phyloP scores from a whole-genome alignment of 2,797 vertebrate genomes.

The Syncerus caffer region DNA sequence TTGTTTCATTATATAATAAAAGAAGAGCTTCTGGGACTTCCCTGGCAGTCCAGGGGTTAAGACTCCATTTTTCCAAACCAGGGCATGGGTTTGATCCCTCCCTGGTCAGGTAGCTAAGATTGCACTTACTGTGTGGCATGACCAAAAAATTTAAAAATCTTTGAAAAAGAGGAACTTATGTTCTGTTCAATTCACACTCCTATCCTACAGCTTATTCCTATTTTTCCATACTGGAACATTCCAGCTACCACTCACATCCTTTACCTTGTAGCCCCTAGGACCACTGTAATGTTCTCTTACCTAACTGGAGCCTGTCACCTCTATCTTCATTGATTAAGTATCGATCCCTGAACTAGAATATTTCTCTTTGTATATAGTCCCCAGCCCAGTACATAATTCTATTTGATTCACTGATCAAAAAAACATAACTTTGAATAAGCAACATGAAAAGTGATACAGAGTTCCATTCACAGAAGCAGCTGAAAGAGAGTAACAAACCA shows the following conservation, averaged over 20 bases:
- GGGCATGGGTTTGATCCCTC: background rate
- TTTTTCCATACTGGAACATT: background rate
- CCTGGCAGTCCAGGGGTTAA: background rate
- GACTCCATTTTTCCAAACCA: background rate
- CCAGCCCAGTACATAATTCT: background rate
- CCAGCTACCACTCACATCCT: background rate
- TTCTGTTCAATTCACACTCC: background rate
- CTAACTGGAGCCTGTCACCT: background rate
- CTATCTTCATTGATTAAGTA: background rate
- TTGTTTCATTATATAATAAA: constrained; percentile 10
- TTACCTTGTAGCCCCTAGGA: background rate
- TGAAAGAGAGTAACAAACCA: background rate
- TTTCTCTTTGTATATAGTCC: background rate
- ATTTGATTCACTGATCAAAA: background rate
- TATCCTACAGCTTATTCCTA: background rate
- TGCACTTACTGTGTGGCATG: background rate
- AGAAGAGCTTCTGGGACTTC: background rate
- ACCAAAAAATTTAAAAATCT: background rate
- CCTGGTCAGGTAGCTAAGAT: background rate
- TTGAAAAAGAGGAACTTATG: background rate
- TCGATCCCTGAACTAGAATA: background rate
- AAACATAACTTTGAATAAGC: background rate
- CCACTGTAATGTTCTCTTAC: background rate
- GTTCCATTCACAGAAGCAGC: background rate
- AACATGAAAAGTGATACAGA: background rate